These are phyloP conservation scores for Colletes collaris DNA, from an alignment of 2,888 invertebrate genomes.

Conservation along the genomic window DNA sequence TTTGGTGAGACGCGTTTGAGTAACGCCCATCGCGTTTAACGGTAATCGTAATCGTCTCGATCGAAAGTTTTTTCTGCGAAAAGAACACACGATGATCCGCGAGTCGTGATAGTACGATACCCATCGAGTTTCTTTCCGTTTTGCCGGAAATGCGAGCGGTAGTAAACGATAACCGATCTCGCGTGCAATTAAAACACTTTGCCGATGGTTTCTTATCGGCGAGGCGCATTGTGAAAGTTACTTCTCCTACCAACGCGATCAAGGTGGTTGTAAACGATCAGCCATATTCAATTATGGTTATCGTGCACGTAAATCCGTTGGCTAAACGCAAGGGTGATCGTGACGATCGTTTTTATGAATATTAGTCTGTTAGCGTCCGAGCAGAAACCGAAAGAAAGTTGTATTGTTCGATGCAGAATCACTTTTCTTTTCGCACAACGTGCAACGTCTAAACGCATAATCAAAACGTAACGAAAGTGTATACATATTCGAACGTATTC, in stretches of 20 bases:
- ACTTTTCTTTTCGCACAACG: slow-evolving; percentile 8
- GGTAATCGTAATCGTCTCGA: too few relatives aligned
- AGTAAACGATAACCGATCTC: slow-evolving; percentile 41
- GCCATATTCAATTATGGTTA: slow-evolving; percentile 50
- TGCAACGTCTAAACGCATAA: slow-evolving; percentile 4
- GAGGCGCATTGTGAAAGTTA: slow-evolving; percentile 54
- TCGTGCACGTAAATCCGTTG: slow-evolving; percentile 7
- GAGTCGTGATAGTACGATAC: neutral
- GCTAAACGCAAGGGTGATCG: slow-evolving; percentile 49
- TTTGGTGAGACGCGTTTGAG: too few relatives aligned
- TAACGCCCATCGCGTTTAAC: too few relatives aligned
- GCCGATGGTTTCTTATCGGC: slow-evolving; percentile 19
- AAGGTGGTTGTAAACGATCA: slow-evolving; percentile 24
- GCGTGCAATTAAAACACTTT: slow-evolving; percentile 32
- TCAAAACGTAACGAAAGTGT: slow-evolving; percentile 12
- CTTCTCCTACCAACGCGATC: slow-evolving; percentile 23
- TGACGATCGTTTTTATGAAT: slow-evolving; percentile 48
- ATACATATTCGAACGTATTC: too few relatives aligned
- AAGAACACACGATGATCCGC: slow-evolving; percentile 2
- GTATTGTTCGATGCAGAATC: slow-evolving; percentile 14
- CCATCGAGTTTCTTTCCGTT: slow-evolving; percentile 8
- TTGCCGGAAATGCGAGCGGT: slow-evolving; percentile 27
- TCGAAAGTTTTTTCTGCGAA: neutral
- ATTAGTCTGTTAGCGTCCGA: slow-evolving; percentile 65
- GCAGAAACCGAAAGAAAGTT: slow-evolving; percentile 52